Base-by-base conservation (phyloP, 2,888 invertebrate genomes). In the Protula sp. region DNA sequence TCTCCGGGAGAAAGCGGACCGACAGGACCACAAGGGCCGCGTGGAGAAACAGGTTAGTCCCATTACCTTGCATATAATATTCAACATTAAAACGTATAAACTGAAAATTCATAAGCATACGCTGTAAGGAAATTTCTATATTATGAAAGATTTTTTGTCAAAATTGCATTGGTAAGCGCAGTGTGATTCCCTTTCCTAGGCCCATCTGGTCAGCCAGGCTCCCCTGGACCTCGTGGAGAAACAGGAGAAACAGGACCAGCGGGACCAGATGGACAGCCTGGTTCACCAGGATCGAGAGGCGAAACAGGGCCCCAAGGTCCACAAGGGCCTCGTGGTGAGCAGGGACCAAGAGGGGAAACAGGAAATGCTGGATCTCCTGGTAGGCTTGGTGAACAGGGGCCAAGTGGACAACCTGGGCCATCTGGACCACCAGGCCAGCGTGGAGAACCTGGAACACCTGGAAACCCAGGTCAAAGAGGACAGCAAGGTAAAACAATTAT, bases 1-100 rank as follows among this genome's bases (percentile, higher is more conserved):
- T 51, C 52, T 27, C 83, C 70, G 24, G 61, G 64, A 48, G 74
- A 73, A 19, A 5, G 57, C 47, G 65, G 65, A 28, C 38, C 48
- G 5, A n/a, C 14, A 50, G 50, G 50, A 5, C 24, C 50, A 19
- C 38, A 38, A 38, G 38, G 38, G 9, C 9, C 9, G 9, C 38
- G 38, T 38, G 38, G 38, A 38, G 38, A 38, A 19, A 9, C 38
- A 38, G 38, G 38, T 38, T 9, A 19, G 38, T n/a, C n/a, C n/a
- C n/a, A n/a, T n/a, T n/a, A n/a, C n/a, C n/a, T n/a, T n/a, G n/a
- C n/a, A n/a, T n/a, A n/a, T n/a, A n/a, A n/a, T n/a, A n/a, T n/a
- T n/a, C n/a, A n/a, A n/a, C n/a, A n/a, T n/a, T n/a, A n/a, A n/a
- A n/a, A n/a, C n/a, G n/a, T n/a, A n/a, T n/a, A n/a, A n/a, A n/a